Conservation (phyloP, 2,888 invertebrate species). For the Tribolium freemani region DNA sequence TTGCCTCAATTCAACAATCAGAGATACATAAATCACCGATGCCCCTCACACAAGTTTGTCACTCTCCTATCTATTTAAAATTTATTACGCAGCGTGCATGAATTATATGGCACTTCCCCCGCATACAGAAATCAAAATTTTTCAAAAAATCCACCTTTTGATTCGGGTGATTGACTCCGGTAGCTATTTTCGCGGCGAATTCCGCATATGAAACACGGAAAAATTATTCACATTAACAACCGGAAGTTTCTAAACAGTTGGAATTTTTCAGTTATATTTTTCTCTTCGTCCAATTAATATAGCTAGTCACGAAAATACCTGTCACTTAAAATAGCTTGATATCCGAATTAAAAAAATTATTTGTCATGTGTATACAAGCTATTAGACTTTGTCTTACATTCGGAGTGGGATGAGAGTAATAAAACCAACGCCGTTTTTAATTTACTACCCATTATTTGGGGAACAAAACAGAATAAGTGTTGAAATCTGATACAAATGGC, state of each 20-base stretch:
- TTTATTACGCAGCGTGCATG: conserved; percentile 1
- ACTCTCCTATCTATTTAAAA: conserved; percentile 8
- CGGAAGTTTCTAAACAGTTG: conserved; percentile 18
- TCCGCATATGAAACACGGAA: conserved; percentile 19
- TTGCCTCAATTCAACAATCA: conserved; percentile 6
- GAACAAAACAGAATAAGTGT: conserved; percentile 15
- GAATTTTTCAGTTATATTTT: conserved; percentile 14
- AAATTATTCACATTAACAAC: conserved; percentile 20
- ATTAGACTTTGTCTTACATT: neutral
- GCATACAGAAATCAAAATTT: neutral
- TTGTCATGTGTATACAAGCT: conserved; percentile 4
- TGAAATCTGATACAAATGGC: conserved; percentile 24
- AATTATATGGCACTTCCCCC: neutral
- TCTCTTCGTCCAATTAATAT: conserved; percentile 14
- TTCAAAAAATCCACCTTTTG: neutral
- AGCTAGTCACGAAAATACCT: conserved; percentile 1
- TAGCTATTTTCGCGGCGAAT: conserved; percentile 2
- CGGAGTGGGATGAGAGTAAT: conserved; percentile 7
- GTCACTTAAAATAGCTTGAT: too few species aligned
- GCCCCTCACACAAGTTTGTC: neutral
- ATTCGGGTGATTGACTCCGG: conserved; percentile 13
- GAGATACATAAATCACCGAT: too few species aligned
- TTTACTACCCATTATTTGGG: conserved; percentile 14
- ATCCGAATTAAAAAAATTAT: neutral
- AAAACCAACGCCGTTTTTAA: conserved; percentile 17